phyloP scores from a whole-genome alignment of 1,140 invertebrate species.

The Hirudo medicinalis region DNA sequence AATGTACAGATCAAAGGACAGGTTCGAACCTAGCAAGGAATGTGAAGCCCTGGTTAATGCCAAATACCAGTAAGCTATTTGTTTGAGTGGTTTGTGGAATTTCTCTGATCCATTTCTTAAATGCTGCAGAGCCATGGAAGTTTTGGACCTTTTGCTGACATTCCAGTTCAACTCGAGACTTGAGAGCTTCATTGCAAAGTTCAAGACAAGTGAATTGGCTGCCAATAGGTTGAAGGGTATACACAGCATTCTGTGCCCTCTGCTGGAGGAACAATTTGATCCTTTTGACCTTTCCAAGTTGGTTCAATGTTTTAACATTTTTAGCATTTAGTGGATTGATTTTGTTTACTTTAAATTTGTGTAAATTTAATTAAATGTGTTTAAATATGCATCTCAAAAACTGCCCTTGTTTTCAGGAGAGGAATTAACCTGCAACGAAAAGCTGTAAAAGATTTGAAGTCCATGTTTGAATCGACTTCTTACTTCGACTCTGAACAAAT shows the following conservation, averaged over 20 bases:
- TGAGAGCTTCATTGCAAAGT: slow-evolving; percentile 18
- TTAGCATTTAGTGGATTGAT: background rate
- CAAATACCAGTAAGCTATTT: slow-evolving; percentile 21
- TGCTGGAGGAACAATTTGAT: slow-evolving; percentile 13
- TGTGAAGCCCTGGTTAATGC: slow-evolving; percentile 22
- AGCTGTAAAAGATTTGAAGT: slow-evolving; percentile 9
- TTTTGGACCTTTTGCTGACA: slow-evolving; percentile 24
- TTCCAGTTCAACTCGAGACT: slow-evolving; percentile 24
- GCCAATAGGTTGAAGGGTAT: slow-evolving; percentile 7
- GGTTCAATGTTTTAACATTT: background rate
- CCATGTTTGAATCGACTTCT: slow-evolving; percentile 15
- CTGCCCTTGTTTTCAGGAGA: slow-evolving; percentile 4
- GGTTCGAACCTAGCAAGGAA: slow-evolving; percentile 20
- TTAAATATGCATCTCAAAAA: background rate
- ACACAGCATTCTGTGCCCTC: slow-evolving; percentile 11
- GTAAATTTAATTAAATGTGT: background rate
- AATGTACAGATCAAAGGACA: slow-evolving; percentile 9
- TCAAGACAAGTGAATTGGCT: slow-evolving; percentile 16
- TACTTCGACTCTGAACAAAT: slow-evolving; percentile 19
- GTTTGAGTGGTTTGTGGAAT: no score
- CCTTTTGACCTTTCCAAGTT: slow-evolving; percentile 9
- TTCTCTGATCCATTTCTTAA: background rate
- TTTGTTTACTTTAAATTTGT: background rate
- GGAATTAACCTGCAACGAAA: slow-evolving; percentile 4
- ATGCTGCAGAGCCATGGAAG: slow-evolving; percentile 23